Conservation (phyloP, 1,140 invertebrate genomes). For the Branchinecta lynchi region DNA sequence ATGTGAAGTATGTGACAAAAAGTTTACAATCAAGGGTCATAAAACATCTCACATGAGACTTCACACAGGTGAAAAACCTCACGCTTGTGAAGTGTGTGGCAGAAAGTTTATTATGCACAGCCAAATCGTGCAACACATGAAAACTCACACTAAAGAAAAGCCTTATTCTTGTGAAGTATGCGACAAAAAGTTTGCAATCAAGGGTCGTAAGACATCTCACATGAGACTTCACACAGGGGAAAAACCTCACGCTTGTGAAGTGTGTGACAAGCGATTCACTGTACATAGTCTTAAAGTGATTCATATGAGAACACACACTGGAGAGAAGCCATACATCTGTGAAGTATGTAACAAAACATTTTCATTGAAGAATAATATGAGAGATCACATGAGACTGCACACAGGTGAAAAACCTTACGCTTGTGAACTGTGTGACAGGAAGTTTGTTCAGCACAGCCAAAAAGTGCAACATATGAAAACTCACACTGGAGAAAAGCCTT, state of each 20-base stretch:
- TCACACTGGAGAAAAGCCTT: no score
- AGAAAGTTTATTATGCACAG: background rate
- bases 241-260: conserved; percentile 28
- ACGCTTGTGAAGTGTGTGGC: conserved; percentile 10
- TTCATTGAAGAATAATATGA: conserved; percentile 29
- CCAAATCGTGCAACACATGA: background rate
- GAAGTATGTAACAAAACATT: conserved; percentile 30
- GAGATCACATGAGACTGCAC: conserved; percentile 23
- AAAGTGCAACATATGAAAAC: no score
- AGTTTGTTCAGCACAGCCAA: no score
- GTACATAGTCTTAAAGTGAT: background rate
- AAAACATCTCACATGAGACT: conserved; percentile 26
- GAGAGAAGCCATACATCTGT: conserved; percentile 32
- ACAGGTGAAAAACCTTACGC: no score
- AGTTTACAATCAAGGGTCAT: no score
- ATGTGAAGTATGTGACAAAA: no score
- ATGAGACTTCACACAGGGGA: conserved; percentile 29
- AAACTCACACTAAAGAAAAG: conserved; percentile 12
- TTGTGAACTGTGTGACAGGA: no score
- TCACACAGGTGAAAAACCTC: conserved; percentile 12
- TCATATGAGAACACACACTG: conserved; percentile 27
- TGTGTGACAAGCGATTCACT: conserved; percentile 27
- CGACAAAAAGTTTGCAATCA: conserved; percentile 22
- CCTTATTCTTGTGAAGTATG: conserved; percentile 14
- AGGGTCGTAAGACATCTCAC: conserved; percentile 27